These are phyloP conservation scores for Tautogolabrus adspersus DNA, from an alignment of 2,113 vertebrate species.

Conservation along the genomic window DNA sequence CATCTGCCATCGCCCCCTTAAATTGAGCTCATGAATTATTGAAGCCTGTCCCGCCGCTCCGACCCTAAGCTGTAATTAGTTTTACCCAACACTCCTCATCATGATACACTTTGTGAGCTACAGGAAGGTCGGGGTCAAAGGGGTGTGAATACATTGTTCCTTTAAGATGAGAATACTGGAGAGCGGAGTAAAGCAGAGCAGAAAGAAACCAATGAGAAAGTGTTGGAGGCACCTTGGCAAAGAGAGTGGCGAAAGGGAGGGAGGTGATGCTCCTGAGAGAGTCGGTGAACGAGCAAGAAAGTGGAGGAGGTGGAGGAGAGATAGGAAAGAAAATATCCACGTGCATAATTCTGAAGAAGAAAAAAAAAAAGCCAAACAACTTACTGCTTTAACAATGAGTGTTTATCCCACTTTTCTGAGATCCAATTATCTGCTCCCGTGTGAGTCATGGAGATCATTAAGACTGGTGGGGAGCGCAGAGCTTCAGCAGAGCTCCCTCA, in stretches of 20 bases:
- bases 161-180: conserved; percentile 65
- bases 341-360: conserved; percentile 17
- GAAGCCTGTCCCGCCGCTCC: conserved; percentile 62
- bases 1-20: conserved; percentile 51
- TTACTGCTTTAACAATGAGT: conserved; percentile 60
- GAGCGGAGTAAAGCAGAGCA: conserved; percentile 45
- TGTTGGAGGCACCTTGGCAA: conserved; percentile 59
- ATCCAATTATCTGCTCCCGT: conserved; percentile 74
- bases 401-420: conserved; percentile 79
- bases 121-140: conserved; percentile 3
- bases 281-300: not conserved
- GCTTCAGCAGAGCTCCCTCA: conserved; percentile 19
- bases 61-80: conserved; percentile 75
- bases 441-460: conserved; percentile 76
- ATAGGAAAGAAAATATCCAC: conserved; percentile 40
- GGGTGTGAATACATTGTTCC: conserved; percentile 34
- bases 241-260: conserved; percentile 14
- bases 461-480: conserved; percentile 68
- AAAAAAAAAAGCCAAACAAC: not conserved
- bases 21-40: conserved; percentile 77
- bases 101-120: conserved; percentile 41
- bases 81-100: conserved; percentile 57
- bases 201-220: conserved; percentile 57
- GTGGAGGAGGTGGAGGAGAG: not conserved
- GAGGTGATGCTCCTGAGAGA: not conserved